Percentiles rank a stretch among this genome's conserved stretches.
Conservation (phyloP, 92 coral and sea anemone genomes). For the Desmophyllum pertusum region DNA sequence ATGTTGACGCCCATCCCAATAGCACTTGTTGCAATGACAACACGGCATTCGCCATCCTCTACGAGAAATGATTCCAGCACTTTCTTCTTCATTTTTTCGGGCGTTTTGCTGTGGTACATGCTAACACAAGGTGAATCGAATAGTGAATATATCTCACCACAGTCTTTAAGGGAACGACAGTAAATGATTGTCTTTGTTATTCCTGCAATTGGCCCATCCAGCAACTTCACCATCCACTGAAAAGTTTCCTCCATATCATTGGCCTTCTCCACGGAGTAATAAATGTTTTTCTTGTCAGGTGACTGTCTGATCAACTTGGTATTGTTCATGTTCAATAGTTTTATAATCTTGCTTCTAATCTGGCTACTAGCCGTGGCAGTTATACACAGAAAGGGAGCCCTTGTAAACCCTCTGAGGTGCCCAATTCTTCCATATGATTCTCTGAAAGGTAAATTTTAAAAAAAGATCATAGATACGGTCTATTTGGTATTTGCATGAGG, state of each 20-base stretch:
- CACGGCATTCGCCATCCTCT: conserved; percentile 17
- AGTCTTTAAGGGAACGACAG: conserved; percentile 57
- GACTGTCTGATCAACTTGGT: conserved; percentile 3
- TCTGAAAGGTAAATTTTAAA: too few relatives aligned
- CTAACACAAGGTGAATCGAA: conserved; percentile 37
- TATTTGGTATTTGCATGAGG: too few relatives aligned
- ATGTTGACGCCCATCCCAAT: conserved; percentile 71
- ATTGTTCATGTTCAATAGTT: conserved; percentile 7
- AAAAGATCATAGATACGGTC: too few relatives aligned
- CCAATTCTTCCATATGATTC: conserved; percentile 10
- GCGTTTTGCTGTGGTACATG: conserved; percentile 68
- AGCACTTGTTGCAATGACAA: conserved; percentile 61
- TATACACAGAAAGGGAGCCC: conserved; percentile 28
- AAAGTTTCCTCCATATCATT: conserved; percentile 21
- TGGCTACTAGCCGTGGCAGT: conserved; percentile 33
- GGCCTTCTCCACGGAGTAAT: background rate
- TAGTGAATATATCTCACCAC: conserved; percentile 58
- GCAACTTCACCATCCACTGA: conserved; percentile 3
- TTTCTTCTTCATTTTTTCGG: conserved; percentile 29
- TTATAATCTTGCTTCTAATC: conserved; percentile 26
- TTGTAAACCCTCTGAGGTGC: background rate
- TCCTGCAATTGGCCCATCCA: background rate
- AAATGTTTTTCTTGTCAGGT: conserved; percentile 37
- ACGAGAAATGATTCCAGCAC: conserved; percentile 11
- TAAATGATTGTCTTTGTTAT: conserved; percentile 44